Conservation (phyloP, 1,140 invertebrate species). For the Bombus cullumanus region DNA sequence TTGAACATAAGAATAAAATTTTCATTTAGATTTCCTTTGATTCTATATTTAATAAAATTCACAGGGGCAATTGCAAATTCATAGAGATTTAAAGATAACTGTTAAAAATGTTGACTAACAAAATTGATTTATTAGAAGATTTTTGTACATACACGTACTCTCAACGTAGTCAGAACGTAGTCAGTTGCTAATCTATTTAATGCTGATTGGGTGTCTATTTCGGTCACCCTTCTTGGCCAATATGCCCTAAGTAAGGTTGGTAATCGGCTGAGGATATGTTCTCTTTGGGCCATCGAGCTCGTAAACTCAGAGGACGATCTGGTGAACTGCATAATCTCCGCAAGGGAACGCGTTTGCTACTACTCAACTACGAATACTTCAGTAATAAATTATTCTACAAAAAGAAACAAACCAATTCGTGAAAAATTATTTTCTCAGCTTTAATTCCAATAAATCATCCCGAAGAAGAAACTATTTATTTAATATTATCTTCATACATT, state of each 20-base stretch:
- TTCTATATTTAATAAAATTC: too few relatives aligned
- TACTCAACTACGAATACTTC: neutral
- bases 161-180: too few relatives aligned
- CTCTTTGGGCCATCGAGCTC: neutral
- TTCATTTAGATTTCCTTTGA: too few relatives aligned
- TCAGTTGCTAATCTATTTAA: slow-evolving; percentile 4
- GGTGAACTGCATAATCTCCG: neutral
- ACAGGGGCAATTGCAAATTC: too few relatives aligned
- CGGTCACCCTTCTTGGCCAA: neutral
- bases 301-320: neutral
- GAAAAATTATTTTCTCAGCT: neutral
- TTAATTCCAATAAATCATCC: neutral
- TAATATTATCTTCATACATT: neutral
- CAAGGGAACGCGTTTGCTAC: neutral
- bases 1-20: too few relatives aligned
- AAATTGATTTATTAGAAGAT: neutral
- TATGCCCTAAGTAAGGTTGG: neutral
- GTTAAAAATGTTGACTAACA: too few relatives aligned
- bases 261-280: slow-evolving; percentile 10
- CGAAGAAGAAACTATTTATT: too few relatives aligned
- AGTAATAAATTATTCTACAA: too few relatives aligned
- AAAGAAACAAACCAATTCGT: neutral
- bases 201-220: slow-evolving; percentile 9
- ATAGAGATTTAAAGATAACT: too few relatives aligned
- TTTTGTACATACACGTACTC: neutral